Base-by-base conservation (phyloP, 1,140 invertebrate genomes). In the Lepidotrigona ventralis region DNA sequence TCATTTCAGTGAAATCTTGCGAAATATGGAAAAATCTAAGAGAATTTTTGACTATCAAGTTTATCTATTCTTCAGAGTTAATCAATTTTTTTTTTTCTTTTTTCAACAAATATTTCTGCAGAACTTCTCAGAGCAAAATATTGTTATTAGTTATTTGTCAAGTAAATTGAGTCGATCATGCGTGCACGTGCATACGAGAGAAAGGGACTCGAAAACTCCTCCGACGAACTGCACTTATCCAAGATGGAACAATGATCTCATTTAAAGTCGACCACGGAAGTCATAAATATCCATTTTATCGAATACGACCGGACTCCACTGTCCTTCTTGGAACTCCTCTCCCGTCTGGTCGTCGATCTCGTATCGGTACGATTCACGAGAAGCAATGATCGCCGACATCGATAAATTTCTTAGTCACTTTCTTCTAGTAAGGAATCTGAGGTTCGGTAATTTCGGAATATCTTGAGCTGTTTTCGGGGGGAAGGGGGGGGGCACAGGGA, bases 281-380 rank as follows among this genome's bases (percentile, higher is more conserved):
- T 82, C 64, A 82, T 82, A 82, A 82, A 82, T 82, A 77, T 82
- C 17, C 73, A 69, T 51, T 82, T 77, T 82, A 82, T 82, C 79
- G 71, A 84, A 74, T 29, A 29, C 64, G 23, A n/a, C 33, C 64
- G 33, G 9, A 26, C 33, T 58, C 60, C 39, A 53, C 26, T 56
- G 51, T 66, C 15, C 14, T 77, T 82, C 81, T 76, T 53, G 73
- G 39, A 77, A 82, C 8, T 29, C 23, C 39, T 29, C 3, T 51
- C 33, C 54, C 58, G 58, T 72, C 56, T 75, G 60, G 56, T 74
- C 71, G 14, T 15, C 33, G 51, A 19, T 46, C 75, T 64, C 26
- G 56, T 51, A 29, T 39, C 68, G 53, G 69, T 64, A 74, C 83
- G 39, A 74, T 15, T 66, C 17, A 9, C n/a, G 75, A 56, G 14